Evolutionary conservation across 2,113 vertebrate genomes (phyloP), one percentile per base, ranked within the genome.

Genomic region (Rhinichthys klamathensis): DNA sequence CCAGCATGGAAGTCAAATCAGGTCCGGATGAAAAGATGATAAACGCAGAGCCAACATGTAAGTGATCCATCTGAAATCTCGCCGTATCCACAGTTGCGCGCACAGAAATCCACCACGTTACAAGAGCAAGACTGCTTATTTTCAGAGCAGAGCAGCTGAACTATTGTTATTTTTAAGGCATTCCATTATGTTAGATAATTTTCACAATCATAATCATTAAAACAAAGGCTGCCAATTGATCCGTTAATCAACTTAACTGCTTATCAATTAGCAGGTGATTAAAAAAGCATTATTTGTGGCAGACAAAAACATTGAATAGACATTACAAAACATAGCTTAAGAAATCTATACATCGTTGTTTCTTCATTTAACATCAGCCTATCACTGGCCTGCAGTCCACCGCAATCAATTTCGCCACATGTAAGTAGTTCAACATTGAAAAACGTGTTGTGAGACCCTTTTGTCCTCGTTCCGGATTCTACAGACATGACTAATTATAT

Each of bases 61-160:
- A 88, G 51, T 72, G 79, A 85, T 82, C 79, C 82, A 73, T 85
- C 46, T 49, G 38, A 82, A 73, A 85, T 85, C 61, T 61, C 15
- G 15, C 27, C 41, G 6, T 38, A 65, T 83, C 41, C 75, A 51
- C 67, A 27, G n/a, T 35, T 30, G 61, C 3, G 4, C 35, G 8
- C 15, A 25, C 16, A 12, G 23, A 81, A 82, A 82, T 67, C 41
- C 70, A 46, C 44, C 60, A 27, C 41, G 25, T 23, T 54, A 30
- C 69, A 49, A 63, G 3, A 44, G 67, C 18, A 23, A 67, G 41
- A 46, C 25, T 25, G 4, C 44, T 76, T 46, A 11, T 51, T 63
- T 60, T 58, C 27, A 27, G 30, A 32, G 4, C 18, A 13, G 38
- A 65, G 27, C 41, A 8, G 54, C 21, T 61, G 38, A 21, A 6